A percentile compares a stretch with the other conserved stretches of the same genome.
These are phyloP conservation scores for Anthoscopus minutus DNA, from an alignment of 2,113 vertebrate species.

Conservation along the genomic window DNA sequence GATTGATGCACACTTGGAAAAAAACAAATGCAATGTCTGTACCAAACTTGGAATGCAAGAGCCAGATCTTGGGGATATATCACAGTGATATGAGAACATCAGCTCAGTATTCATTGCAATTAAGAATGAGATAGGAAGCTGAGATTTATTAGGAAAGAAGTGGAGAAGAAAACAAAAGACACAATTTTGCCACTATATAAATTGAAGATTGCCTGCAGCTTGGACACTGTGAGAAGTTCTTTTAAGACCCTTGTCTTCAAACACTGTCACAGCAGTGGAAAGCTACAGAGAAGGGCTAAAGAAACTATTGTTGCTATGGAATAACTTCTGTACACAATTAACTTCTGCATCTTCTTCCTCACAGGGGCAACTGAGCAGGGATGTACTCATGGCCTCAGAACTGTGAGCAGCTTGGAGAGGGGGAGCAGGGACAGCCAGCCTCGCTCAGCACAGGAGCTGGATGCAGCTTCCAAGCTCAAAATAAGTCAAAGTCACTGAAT, in stretches of 20 bases:
- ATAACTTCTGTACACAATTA: neutral
- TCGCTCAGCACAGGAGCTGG: rapidly evolving
- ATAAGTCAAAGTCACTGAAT: neutral
- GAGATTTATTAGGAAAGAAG: neutral
- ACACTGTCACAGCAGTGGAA: neutral
- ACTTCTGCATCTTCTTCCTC: neutral
- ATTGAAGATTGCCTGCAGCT: neutral
- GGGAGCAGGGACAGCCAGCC: neutral
- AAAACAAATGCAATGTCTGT: neutral
- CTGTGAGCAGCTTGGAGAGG: neutral
- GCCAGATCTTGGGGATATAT: neutral
- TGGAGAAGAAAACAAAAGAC: neutral
- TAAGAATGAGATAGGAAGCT: neutral
- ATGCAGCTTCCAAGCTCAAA: neutral
- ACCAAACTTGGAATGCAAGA: neutral
- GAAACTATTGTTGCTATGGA: neutral
- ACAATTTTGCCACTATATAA: neutral
- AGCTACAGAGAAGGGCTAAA: neutral
- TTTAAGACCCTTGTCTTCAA: neutral
- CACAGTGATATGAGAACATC: neutral
- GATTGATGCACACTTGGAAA: neutral
- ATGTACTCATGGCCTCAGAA: neutral
- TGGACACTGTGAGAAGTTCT: neutral
- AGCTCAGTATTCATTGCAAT: neutral
- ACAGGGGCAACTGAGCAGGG: neutral